A percentile compares a stretch with the other conserved stretches of the same genome.
Conservation (phyloP, 2,797 vertebrate species). For the Lutjanus argentimaculatus region DNA sequence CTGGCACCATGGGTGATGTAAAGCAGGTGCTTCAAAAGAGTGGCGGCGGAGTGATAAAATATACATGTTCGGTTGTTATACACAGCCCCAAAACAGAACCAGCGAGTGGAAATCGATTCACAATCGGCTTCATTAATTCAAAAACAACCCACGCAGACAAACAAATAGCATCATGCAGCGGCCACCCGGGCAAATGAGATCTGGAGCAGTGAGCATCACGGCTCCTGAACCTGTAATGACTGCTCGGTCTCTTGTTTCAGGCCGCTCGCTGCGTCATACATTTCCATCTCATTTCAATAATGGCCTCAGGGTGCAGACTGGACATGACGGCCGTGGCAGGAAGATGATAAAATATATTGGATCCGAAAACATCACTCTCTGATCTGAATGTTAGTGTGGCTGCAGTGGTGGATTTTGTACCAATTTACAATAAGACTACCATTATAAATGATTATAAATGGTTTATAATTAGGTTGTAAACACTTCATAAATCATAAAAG, state of each 20-base stretch:
- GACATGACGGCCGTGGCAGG: constrained; percentile 20
- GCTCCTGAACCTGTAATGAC: constrained; percentile 31
- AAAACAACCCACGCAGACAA: constrained; percentile 38
- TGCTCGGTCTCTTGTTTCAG: constrained; percentile 25
- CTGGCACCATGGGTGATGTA: constrained; percentile 9
- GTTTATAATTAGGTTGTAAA: too few species aligned
- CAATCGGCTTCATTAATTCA: constrained; percentile 57
- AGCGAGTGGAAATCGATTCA: constrained; percentile 50
- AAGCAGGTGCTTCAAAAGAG: constrained; percentile 29
- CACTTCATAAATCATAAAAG: too few species aligned
- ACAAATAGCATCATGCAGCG: constrained; percentile 34
- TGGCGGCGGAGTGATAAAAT: constrained; percentile 42
- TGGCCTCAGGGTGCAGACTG: constrained; percentile 36
- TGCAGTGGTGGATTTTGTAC: neutral
- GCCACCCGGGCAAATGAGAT: constrained; percentile 42
- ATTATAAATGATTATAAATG: too few species aligned
- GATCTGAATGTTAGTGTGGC: constrained; percentile 1
- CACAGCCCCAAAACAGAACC: constrained; percentile 35
- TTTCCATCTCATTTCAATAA: constrained; percentile 67
- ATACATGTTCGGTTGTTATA: constrained; percentile 51
- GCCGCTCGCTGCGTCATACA: constrained; percentile 27
- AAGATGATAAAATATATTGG: constrained; percentile 40
- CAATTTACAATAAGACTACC: too few species aligned
- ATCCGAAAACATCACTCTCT: constrained; percentile 32
- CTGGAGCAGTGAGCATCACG: constrained; percentile 16